Evolutionary conservation across 2,888 invertebrate genomes (phyloP).

Genomic region (Drosophila kuntzei): DNA sequence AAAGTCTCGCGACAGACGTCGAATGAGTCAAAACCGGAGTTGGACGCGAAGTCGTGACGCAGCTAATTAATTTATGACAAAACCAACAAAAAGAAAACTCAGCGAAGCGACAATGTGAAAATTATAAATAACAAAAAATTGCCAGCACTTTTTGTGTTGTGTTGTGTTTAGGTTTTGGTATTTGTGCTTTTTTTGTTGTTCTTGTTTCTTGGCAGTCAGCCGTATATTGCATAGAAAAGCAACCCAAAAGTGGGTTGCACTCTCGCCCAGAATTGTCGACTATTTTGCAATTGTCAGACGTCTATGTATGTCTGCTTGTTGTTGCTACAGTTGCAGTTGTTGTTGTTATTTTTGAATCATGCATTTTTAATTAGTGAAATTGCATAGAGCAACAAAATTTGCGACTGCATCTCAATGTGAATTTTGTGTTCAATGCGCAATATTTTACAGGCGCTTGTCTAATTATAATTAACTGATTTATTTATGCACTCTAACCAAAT

Average conservation of each 20-base stretch:
- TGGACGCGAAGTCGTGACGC: slow-evolving; percentile 67
- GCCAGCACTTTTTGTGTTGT: slow-evolving; percentile 46
- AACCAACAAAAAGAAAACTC: slow-evolving; percentile 52
- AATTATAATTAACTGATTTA: slow-evolving; percentile 74
- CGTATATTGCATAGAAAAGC: slow-evolving; percentile 72
- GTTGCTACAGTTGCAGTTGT: slow-evolving; percentile 22
- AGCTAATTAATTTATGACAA: slow-evolving; percentile 75
- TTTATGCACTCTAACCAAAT: slow-evolving; percentile 46
- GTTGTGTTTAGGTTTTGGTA: slow-evolving; percentile 34
- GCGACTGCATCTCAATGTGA: slow-evolving; percentile 48
- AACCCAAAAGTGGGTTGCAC: slow-evolving; percentile 71
- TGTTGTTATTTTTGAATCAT: slow-evolving; percentile 69
- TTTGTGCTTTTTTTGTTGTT: slow-evolving; percentile 27
- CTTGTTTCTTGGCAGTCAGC: slow-evolving; percentile 64
- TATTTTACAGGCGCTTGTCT: slow-evolving; percentile 67
- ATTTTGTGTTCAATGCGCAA: slow-evolving; percentile 65
- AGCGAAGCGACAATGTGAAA: slow-evolving; percentile 60
- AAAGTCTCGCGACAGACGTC: slow-evolving; percentile 51
- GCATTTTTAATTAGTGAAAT: slow-evolving; percentile 79
- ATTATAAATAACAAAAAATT: slow-evolving; percentile 39
- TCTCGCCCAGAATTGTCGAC: slow-evolving; percentile 69
- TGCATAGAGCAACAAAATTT: slow-evolving; percentile 54
- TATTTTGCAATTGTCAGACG: slow-evolving; percentile 57
- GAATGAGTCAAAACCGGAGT: slow-evolving; percentile 43
- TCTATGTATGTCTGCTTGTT: slow-evolving; percentile 21